Base-by-base conservation (phyloP, 1,140 invertebrate species). In the Micrasema minimum region DNA sequence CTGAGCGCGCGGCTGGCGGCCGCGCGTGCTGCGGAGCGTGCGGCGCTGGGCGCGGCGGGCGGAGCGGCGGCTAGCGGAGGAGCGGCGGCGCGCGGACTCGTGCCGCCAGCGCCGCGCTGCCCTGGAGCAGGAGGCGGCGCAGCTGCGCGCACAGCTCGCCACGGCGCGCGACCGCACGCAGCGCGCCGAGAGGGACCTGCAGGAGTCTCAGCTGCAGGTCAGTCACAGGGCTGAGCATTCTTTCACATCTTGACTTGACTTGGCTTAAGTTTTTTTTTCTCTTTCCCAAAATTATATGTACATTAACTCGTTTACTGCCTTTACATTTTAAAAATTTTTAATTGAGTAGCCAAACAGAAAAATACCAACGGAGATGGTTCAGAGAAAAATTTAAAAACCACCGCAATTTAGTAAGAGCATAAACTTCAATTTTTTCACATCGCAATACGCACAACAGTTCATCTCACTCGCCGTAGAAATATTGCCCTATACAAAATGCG, bases 21-120 rank as follows among this genome's bases (percentile, higher is more conserved):
- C 26, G n/a, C 87, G 90, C 37, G 89, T 88, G 67, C 93, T 75
- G 88, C 50, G 84, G 96, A 75, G 86, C 22, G 80, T 93, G 73
- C 95, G 97, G 81, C 90, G 93, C 93, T 74, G 88, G 51, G 85
- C 96, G 74, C 85, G 88, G 45, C 85, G 86, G 20, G 80, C 93
- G 71, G 95, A 98, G 81, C 90, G 93, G 73, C 88, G 92, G 71
- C 84, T 97, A 55, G 88, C 89, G 55, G 96, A 98, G 71, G 96
- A 97, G 80, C 86, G 92, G 31, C 59, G 59, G 53, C 79, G 79
- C 20, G 79, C 72, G 72, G 79, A 80, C 72, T 77, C 78, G 78
- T 83, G 82, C 55, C 65, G 72, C 9, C 72, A 78, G 65, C 77
- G 80, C 43, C 75, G 77, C 16, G 48, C 72, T 37, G 76, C 79